These are phyloP conservation scores for Paedocypris micromegethes DNA, from an alignment of 2,797 vertebrate species.

Conservation along the genomic window DNA sequence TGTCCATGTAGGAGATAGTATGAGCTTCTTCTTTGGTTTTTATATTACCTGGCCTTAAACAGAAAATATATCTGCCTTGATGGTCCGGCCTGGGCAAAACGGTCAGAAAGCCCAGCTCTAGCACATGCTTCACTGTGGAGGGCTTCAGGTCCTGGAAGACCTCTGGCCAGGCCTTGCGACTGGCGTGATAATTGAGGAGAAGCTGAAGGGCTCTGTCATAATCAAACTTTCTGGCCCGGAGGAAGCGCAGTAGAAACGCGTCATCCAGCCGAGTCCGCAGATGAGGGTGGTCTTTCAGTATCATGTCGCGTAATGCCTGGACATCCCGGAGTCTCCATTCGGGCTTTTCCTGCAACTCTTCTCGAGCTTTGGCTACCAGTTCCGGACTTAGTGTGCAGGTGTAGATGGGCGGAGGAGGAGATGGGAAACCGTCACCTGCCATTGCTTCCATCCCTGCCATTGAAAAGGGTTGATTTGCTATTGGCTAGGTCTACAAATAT, in stretches of 20 bases:
- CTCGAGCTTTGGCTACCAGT: slow-evolving; percentile 87
- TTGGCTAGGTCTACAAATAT: slow-evolving; percentile 57
- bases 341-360: slow-evolving; percentile 95
- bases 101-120: slow-evolving; percentile 91
- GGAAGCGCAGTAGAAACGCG: slow-evolving; percentile 89
- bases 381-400: slow-evolving; percentile 84
- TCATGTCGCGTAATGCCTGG: slow-evolving; percentile 95
- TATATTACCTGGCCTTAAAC: slow-evolving; percentile 82
- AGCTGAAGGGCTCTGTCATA: slow-evolving; percentile 93
- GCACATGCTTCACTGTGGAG: slow-evolving; percentile 83
- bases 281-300: slow-evolving; percentile 87
- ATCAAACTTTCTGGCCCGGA: slow-evolving; percentile 95
- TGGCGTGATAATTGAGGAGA: slow-evolving; percentile 89
- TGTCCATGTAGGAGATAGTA: too few relatives aligned
- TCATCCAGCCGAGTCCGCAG: slow-evolving; percentile 88
- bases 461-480: slow-evolving; percentile 74
- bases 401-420: slow-evolving; percentile 73
- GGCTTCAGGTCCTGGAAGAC: slow-evolving; percentile 90
- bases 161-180: slow-evolving; percentile 89
- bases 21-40: neutral
- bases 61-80: slow-evolving; percentile 84
- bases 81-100: slow-evolving; percentile 84
- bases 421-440: slow-evolving; percentile 66
- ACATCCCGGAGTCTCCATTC: slow-evolving; percentile 95
- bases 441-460: slow-evolving; percentile 56